Evolutionary conservation across 2,113 vertebrate genomes (phyloP), one percentile per base, ranked within the genome.

Genomic region (Dipodomys ordii): DNA sequence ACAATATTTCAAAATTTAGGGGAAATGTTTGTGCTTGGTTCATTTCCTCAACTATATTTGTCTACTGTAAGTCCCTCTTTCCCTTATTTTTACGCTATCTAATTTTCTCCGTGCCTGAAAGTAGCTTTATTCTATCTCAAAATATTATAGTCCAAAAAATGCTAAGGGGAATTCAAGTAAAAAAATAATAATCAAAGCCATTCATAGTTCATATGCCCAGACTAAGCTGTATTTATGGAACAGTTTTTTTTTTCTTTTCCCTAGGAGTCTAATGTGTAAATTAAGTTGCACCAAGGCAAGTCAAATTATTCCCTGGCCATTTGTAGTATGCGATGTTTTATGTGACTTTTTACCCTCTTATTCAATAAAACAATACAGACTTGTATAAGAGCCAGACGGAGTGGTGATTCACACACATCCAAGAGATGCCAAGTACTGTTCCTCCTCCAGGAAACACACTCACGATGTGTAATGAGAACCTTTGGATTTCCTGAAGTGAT

Each of bases 281-380:
- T 98, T 97, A 98, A 97, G 89, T 96, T 93, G 92, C 94, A 97
- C 89, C 96, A 97, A 94, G 86, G 95, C 96, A 97, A 86, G 93
- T 96, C 97, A 97, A 97, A 98, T 97, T 97, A 97, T 88, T 96
- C 97, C 91, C 96, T 88, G 94, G 93, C 88, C 96, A 97, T 97
- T 98, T 97, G 95, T 94, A 98, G 96, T 91, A 98, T 95, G 96
- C 68, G 90, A 78, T 96, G 82, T 97, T 98, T 98, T 97, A 97
- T 98, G 93, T 97, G 97, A 97, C 94, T 98, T 97, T 97, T 98
- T 98, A 98, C 96, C 98, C 97, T 97, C 97, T 97, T 97, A 87
- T 97, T 98, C 98, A 98, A 96, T 97, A 98, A 98, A 98, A 98
- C 97, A 98, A 97, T 97, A 97, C 83, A 90, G 96, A 94, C 95